phyloP scores from a whole-genome alignment of 2,113 vertebrate genomes.

The Thunnus thynnus region DNA sequence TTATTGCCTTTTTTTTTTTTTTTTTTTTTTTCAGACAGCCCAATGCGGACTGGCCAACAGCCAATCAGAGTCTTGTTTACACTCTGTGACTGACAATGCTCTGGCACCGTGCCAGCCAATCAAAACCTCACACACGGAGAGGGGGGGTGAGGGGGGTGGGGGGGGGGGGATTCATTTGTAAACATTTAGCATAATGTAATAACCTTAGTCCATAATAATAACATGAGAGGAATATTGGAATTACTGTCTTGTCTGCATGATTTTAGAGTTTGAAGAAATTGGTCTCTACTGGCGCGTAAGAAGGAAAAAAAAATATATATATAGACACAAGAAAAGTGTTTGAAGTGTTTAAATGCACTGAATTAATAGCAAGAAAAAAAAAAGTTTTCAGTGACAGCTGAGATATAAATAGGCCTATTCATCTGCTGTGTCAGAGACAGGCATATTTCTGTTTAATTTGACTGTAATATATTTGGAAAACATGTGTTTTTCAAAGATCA shows the following conservation, averaged over 20 bases:
- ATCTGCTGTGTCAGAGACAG: not conserved
- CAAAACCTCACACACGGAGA: conserved; percentile 53
- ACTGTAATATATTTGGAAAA: not conserved
- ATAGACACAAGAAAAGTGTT: not conserved
- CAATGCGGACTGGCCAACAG: conserved; percentile 94
- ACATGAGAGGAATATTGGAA: conserved; percentile 37
- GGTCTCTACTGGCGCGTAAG: not conserved
- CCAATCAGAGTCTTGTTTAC: conserved; percentile 99
- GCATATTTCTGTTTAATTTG: too few relatives aligned
- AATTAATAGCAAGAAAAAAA: not conserved
- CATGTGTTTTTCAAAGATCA: too few relatives aligned
- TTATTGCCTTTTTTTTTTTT: conserved; percentile 87
- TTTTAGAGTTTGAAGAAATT: conserved; percentile 47
- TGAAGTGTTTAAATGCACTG: conserved; percentile 6
- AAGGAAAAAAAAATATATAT: not conserved
- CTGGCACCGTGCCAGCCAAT: conserved; percentile 92
- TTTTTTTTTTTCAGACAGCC: conserved; percentile 88
- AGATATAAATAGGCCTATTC: not conserved
- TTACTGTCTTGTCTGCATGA: conserved; percentile 46
- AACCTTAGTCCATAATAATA: conserved; percentile 64
- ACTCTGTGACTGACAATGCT: conserved; percentile 93
- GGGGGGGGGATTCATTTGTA: conserved; percentile 63
- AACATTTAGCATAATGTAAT: conserved; percentile 74
- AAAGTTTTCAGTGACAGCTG: not conserved
- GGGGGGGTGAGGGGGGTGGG: not conserved